phyloP scores from a whole-genome alignment of 2,888 invertebrate genomes.

The Cyrtodaria siliqua region DNA sequence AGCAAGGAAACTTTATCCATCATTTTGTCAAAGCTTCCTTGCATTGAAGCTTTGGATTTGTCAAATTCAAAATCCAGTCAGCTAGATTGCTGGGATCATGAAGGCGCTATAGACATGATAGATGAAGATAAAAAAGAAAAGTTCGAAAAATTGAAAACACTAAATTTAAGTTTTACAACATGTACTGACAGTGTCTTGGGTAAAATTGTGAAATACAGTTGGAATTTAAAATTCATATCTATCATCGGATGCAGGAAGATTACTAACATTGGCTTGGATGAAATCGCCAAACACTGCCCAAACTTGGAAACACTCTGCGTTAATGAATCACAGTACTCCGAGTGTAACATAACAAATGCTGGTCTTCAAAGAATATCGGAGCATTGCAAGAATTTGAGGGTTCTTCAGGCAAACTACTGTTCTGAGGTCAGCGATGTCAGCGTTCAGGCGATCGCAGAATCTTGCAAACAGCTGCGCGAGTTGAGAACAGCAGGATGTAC shows the following conservation, averaged over 20 bases:
- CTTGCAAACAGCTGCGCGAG: constrained; percentile 47
- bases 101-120: not conserved
- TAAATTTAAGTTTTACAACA: constrained; percentile 27
- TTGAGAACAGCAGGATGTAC: constrained; percentile 66
- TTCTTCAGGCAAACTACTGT: constrained; percentile 59
- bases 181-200: constrained; percentile 25
- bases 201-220: constrained; percentile 15
- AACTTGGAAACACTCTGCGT: constrained; percentile 49
- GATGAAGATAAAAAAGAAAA: not conserved
- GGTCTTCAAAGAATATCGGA: constrained; percentile 43
- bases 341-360: constrained; percentile 38
- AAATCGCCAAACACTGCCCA: constrained; percentile 51
- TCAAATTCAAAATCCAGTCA: not conserved
- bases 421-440: constrained; percentile 63
- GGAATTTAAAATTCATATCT: constrained; percentile 20
- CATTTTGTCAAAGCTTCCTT: constrained; percentile 15
- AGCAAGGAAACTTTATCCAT: constrained; percentile 2
- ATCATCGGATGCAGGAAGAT: constrained; percentile 54
- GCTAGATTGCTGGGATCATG: constrained; percentile 9
- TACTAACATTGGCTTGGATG: constrained; percentile 60
- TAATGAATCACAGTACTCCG: constrained; percentile 39
- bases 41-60: constrained; percentile 33
- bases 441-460: constrained; percentile 54
- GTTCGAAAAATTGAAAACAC: constrained; percentile 1
- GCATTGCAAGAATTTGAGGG: constrained; percentile 39